phyloP scores from a whole-genome alignment of 2,888 invertebrate genomes.

The Nomada flava region DNA sequence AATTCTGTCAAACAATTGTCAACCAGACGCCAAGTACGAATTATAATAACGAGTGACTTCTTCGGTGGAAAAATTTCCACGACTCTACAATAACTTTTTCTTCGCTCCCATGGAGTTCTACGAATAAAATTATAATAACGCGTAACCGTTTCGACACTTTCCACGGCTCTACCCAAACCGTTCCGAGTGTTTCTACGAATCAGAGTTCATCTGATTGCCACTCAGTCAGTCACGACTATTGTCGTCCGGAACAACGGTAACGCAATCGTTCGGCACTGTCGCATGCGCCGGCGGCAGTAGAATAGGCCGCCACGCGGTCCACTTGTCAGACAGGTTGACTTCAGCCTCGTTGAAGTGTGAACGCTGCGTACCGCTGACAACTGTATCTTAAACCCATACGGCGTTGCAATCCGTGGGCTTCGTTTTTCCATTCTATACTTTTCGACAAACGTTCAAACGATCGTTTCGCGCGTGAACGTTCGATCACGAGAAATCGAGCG shows the following conservation, averaged over 20 bases:
- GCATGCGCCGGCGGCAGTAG: constrained; percentile 24
- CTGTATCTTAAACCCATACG: constrained; percentile 38
- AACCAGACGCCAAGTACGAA: too few relatives aligned
- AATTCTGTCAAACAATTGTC: too few relatives aligned
- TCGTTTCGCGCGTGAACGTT: background rate
- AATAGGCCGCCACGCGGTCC: constrained; percentile 19
- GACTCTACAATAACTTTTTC: too few relatives aligned
- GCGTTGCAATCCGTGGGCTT: background rate
- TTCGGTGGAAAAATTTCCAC: too few relatives aligned
- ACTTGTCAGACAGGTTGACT: constrained; percentile 46
- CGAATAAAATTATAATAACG: too few relatives aligned
- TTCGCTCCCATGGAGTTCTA: too few relatives aligned
- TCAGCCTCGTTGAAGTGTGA: constrained; percentile 43
- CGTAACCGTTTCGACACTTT: too few relatives aligned
- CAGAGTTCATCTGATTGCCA: background rate
- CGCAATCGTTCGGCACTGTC: background rate
- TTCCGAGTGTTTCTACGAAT: too few relatives aligned
- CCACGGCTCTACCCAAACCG: too few relatives aligned
- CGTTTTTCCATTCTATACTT: constrained; percentile 3
- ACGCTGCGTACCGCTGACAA: constrained; percentile 44
- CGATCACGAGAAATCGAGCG: constrained; percentile 17
- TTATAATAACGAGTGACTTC: too few relatives aligned
- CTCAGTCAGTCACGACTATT: background rate
- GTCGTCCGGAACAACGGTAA: background rate
- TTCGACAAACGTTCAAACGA: constrained; percentile 29